Evolutionary conservation across 2,888 invertebrate genomes (phyloP), one percentile per base, ranked within the genome.

Genomic region (Leptogaster cylindrica): DNA sequence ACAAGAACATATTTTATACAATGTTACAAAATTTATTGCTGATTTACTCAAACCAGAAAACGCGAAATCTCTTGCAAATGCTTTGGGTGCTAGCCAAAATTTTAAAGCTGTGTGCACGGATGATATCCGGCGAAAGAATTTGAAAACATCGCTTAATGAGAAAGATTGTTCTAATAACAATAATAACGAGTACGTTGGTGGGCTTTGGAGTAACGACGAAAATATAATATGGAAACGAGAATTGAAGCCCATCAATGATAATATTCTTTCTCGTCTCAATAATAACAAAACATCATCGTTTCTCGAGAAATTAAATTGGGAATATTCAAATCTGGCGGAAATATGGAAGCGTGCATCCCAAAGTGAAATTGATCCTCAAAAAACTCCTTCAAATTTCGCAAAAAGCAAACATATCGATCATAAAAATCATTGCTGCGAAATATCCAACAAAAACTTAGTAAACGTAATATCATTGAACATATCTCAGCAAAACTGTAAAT

Each of bases 31-130:
- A 64, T 70, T 77, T 6, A 77, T 78, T 67, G 74, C 76, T 7
- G 76, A 78, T 72, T 70, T 78, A 25, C 70, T 78, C 39, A 74
- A 74, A 44, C 75, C 76, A 2, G 76, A 77, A 66, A 76, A 74
- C 66, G 73, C 73, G n/a, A 72, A 73, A 67, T 70, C 71, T n/a
- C 55, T 75, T 20, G 73, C 71, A 2, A 71, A 73, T 44, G 74
- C 70, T 2, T 66, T 75, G 18, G 72, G 71, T 20, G 70, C 70
- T 5, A 64, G 36, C 20, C 39, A 41, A 12, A 51, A 39, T 36
- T 25, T 50, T 10, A 23, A 18, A 14, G 25, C 33, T 5, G 28
- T 16, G 16, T 14, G 20, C 25, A 31, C 10, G 31, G 36, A 52
- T 46, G 44, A 36, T 14, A 25, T 10, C n/a, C 12, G 36, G 8